Evolutionary conservation across 2,888 invertebrate species (phyloP), one percentile per base, ranked within the genome.

Genomic region (Callyntrura guangdongensis): DNA sequence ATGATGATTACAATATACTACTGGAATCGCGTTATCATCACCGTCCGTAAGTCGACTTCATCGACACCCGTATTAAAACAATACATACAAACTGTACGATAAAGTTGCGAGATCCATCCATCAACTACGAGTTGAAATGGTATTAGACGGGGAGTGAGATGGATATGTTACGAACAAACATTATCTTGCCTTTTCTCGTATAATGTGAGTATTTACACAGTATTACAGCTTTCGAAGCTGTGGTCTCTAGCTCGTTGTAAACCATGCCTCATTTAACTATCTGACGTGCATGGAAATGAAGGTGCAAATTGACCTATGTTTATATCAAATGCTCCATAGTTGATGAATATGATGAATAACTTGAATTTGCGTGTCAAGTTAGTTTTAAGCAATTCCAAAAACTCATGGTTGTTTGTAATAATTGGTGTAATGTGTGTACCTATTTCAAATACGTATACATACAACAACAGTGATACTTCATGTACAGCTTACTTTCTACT

Each of bases 241-340:
- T 17, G 22, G 17, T 27, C 14, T 67, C 47, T 3, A 4, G n/a
- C 36, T 45, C n/a, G n/a, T 36, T 81, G 17, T 81, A 81, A 36
- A 61, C n/a, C 17, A 81, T 81, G 81, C 64, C 64, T 83, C 82
- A 64, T 83, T 83, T 83, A 83, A 61, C 82, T 20, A 45, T n/a
- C 59, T 59, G 47, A 64, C 47, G 17, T 45, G 74, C 74, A 74
- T 61, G 17, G 45, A 64, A 83, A 45, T 47, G 49, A 20, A 83
- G 82, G 64, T 83, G 47, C 14, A 64, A 61, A 83, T 47, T 74
- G 74, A 74, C 47, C 36, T 69, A 36, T 36, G 6, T n/a, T 69
- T 8, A 17, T 36, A 69, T 6, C 12, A 5, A 69, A 27, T 14
- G 36, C 6, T 36, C 6, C 25, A 27, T 12, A 14, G 1, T 3